Conservation (phyloP, 2,888 invertebrate genomes). For the Microctonus aethiopoides region DNA sequence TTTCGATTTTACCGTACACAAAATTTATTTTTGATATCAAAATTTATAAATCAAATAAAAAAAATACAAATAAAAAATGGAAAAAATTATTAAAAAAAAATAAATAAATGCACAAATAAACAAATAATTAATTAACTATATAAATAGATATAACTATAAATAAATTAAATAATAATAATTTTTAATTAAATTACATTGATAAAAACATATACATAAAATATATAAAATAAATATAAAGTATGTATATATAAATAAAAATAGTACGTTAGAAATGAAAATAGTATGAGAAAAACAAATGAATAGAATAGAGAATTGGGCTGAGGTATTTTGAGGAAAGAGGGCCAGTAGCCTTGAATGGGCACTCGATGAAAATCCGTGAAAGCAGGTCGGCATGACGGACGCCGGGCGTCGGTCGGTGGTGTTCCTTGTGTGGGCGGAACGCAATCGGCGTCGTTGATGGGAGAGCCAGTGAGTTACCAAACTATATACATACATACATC, state of each 20-base stretch:
- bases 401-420: constrained; percentile 46
- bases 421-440: constrained; percentile 54
- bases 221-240: background rate
- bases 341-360: constrained; percentile 39
- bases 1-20: no score
- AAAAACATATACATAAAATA: background rate
- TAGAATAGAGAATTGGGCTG: constrained; percentile 8
- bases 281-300: constrained; percentile 19
- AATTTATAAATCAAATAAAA: no score
- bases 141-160: no score
- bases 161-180: no score
- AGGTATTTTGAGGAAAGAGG: background rate
- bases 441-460: constrained; percentile 40
- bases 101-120: no score
- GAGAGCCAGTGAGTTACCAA: constrained; percentile 9
- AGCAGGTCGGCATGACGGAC: constrained; percentile 35
- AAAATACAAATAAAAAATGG: no score
- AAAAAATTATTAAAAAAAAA: no score
- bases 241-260: background rate
- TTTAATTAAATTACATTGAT: background rate
- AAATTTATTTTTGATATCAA: no score
- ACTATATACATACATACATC: background rate
- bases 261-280: background rate
- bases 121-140: no score
- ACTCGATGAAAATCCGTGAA: constrained; percentile 39